Percentiles rank a stretch among this genome's conserved stretches.
Conservation (phyloP, 2,797 vertebrate species). For the Harpagifer antarcticus region DNA sequence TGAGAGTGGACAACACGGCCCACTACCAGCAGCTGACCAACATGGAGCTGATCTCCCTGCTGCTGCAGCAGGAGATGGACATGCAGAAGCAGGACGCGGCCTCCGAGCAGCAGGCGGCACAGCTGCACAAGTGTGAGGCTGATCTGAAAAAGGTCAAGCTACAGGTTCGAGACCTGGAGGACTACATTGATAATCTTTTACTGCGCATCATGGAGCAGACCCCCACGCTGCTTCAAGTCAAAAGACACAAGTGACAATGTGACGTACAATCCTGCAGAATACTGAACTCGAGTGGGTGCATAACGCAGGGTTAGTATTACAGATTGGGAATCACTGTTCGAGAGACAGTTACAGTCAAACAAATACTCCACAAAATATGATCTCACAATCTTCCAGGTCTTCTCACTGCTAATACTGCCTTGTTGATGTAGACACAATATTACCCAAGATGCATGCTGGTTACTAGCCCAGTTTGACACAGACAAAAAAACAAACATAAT, state of each 20-base stretch:
- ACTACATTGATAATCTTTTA: constrained; percentile 97
- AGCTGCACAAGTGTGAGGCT: constrained; percentile 88
- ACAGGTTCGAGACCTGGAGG: constrained; percentile 93
- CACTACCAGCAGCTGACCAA: constrained; percentile 95
- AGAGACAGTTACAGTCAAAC: constrained; percentile 32
- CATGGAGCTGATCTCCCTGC: constrained; percentile 94
- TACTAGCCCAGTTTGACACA: constrained; percentile 47
- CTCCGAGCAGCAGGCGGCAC: constrained; percentile 75
- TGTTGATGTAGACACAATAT: constrained; percentile 72
- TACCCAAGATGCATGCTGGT: constrained; percentile 75
- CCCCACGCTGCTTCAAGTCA: constrained; percentile 94
- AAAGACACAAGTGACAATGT: constrained; percentile 81
- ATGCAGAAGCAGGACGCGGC: constrained; percentile 85
- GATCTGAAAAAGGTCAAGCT: constrained; percentile 92
- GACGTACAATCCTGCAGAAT: constrained; percentile 10
- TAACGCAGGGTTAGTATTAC: constrained; percentile 15
- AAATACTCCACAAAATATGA: constrained; percentile 58
- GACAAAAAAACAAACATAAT: constrained; percentile 22
- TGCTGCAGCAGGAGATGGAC: constrained; percentile 94
- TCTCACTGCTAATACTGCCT: constrained; percentile 74
- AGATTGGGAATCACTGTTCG: constrained; percentile 30
- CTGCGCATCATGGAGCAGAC: constrained; percentile 98
- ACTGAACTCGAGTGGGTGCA: neutral
- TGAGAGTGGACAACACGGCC: constrained; percentile 80
- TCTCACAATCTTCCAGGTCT: constrained; percentile 65